Percentiles rank a stretch among this genome's conserved stretches.
These are phyloP conservation scores for Tetramorium simillimum DNA, from an alignment of 1,140 invertebrate genomes.

Conservation along the genomic window DNA sequence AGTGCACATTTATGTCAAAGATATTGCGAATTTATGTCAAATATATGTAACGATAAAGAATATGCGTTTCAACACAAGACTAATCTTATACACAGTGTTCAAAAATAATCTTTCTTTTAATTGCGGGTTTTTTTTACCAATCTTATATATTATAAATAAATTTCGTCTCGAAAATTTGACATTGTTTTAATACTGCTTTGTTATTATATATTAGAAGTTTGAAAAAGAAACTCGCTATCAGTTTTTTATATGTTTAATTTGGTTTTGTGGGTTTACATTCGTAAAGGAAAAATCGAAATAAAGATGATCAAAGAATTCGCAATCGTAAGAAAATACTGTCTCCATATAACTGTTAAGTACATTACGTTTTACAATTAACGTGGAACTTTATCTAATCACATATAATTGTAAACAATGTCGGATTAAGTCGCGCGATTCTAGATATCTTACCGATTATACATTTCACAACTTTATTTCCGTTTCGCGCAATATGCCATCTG, in stretches of 20 bases:
- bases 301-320: neutral
- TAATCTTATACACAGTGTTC: neutral
- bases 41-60: neutral
- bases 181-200: neutral
- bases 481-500: neutral
- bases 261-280: neutral
- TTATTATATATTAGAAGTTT: neutral
- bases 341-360: neutral
- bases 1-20: neutral
- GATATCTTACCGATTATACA: neutral
- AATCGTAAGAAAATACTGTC: neutral
- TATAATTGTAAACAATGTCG: neutral
- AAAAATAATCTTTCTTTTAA: neutral
- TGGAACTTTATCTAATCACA: neutral
- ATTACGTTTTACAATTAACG: neutral
- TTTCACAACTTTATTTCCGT: slow-evolving; percentile 27
- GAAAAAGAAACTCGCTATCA: neutral
- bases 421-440: neutral
- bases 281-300: neutral
- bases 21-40: neutral
- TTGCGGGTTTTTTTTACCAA: neutral
- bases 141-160: too few species aligned
- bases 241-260: neutral
- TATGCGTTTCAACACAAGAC: neutral
- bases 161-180: neutral